Evolutionary conservation across 2,113 vertebrate genomes (phyloP).

Genomic region (Zosterops pallidus): DNA sequence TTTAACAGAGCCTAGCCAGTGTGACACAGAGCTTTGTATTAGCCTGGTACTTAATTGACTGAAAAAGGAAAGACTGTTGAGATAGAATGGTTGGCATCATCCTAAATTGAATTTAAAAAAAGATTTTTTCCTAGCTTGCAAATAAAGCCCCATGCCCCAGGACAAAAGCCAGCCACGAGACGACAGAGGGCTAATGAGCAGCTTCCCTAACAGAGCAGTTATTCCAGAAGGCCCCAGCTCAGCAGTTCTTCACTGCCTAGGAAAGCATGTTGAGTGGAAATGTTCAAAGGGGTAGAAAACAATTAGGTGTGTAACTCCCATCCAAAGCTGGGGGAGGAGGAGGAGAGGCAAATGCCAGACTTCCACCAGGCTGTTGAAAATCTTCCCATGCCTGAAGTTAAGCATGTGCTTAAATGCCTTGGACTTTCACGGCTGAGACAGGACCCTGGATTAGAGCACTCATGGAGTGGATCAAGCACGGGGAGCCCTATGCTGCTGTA

Average conservation of each 20-base stretch:
- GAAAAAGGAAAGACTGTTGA: neutral
- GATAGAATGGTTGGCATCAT: neutral
- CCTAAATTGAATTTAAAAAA: neutral
- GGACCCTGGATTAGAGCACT: constrained; percentile 22
- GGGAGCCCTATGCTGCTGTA: constrained; percentile 42
- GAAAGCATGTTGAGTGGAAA: constrained; percentile 17
- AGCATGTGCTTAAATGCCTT: constrained; percentile 33
- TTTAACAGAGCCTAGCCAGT: neutral
- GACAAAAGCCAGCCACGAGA: neutral
- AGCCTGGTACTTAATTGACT: neutral
- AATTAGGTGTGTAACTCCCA: constrained; percentile 43
- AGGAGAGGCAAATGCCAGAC: constrained; percentile 3
- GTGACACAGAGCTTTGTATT: neutral
- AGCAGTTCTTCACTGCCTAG: neutral
- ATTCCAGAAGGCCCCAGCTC: constrained; percentile 16
- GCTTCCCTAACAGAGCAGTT: neutral
- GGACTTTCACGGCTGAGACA: neutral
- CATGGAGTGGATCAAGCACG: constrained; percentile 39
- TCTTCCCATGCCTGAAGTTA: constrained; percentile 47
- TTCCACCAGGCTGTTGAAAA: constrained; percentile 37
- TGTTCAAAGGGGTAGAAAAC: constrained; percentile 45
- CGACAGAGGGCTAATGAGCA: neutral
- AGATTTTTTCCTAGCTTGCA: neutral
- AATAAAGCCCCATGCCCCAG: neutral
- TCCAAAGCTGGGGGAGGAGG: neutral